Conservation (phyloP, 2,888 invertebrate species). For the Dysmachus trigonus region DNA sequence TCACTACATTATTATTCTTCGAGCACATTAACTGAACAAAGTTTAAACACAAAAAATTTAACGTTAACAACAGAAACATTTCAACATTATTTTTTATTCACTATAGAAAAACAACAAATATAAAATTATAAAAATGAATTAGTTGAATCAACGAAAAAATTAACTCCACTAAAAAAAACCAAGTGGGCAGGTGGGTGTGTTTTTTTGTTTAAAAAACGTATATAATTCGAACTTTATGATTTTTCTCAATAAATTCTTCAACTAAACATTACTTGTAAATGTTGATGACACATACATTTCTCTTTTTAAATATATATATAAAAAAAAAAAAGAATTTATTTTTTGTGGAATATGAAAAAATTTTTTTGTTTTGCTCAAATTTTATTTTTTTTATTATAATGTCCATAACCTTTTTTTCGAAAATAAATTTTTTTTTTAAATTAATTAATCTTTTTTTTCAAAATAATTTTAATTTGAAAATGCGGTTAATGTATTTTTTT, state of each 20-base stretch:
- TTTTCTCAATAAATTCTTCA: conserved; percentile 13
- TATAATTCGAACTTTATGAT: conserved; percentile 41
- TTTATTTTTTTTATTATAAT: conserved; percentile 11
- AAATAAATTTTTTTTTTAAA: conserved; percentile 28
- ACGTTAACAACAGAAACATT: conserved; percentile 7
- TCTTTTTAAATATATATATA: not conserved
- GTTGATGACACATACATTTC: conserved; percentile 45
- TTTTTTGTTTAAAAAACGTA: conserved; percentile 40
- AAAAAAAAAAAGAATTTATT: not conserved
- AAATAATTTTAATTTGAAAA: conserved; percentile 20
- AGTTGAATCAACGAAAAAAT: conserved; percentile 35
- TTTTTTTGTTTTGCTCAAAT: conserved; percentile 35
- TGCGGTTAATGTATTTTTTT: conserved; percentile 43
- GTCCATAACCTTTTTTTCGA: conserved; percentile 3
- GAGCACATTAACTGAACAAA: conserved; percentile 31
- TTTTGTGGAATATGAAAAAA: conserved; percentile 33
- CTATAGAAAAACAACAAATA: conserved; percentile 2
- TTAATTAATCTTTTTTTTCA: not conserved
- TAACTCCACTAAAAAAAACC: conserved; percentile 40
- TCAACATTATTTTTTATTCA: not conserved
- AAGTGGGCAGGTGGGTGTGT: conserved; percentile 52
- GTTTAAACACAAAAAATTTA: conserved; percentile 10
- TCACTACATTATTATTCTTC: conserved; percentile 5
- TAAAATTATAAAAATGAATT: conserved; percentile 16
- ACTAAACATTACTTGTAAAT: conserved; percentile 44